These are phyloP conservation scores for Sarcophaga caerulescens DNA, from an alignment of 2,888 invertebrate genomes.

Conservation along the genomic window DNA sequence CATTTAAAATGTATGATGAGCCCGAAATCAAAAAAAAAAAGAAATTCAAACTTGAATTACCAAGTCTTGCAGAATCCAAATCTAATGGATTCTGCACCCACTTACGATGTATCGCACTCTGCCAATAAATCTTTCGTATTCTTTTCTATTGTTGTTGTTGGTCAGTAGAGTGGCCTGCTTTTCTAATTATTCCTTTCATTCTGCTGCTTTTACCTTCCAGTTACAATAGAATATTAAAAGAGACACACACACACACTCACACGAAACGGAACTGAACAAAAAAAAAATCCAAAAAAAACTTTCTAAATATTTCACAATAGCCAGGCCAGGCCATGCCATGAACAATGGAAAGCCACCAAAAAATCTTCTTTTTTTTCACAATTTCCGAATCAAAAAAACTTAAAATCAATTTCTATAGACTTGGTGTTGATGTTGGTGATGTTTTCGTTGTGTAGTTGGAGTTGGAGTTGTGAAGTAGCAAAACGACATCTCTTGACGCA, in stretches of 20 bases:
- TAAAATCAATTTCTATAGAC: neutral
- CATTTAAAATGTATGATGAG: no score
- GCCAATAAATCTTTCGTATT: neutral
- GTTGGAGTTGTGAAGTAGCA: no score
- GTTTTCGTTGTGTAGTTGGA: no score
- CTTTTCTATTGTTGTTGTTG: neutral
- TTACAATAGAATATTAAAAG: neutral
- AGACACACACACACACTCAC: neutral
- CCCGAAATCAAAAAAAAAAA: no score
- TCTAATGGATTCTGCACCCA: no score
- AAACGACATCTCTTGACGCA: no score
- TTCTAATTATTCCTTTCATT: neutral
- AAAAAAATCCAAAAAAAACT: slow-evolving; percentile 41
- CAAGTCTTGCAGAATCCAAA: no score
- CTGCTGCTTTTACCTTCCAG: neutral
- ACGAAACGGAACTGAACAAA: neutral
- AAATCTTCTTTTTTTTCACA: neutral
- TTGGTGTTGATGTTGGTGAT: neutral
- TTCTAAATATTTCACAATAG: slow-evolving; percentile 56
- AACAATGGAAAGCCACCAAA: slow-evolving; percentile 43
- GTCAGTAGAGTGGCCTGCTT: neutral
- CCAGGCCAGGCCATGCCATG: neutral
- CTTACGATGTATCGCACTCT: neutral
- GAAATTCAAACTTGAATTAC: no score
- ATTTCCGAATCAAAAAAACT: neutral